phyloP scores from a whole-genome alignment of 1,140 invertebrate species.

The Sitodiplosis mosellana region DNA sequence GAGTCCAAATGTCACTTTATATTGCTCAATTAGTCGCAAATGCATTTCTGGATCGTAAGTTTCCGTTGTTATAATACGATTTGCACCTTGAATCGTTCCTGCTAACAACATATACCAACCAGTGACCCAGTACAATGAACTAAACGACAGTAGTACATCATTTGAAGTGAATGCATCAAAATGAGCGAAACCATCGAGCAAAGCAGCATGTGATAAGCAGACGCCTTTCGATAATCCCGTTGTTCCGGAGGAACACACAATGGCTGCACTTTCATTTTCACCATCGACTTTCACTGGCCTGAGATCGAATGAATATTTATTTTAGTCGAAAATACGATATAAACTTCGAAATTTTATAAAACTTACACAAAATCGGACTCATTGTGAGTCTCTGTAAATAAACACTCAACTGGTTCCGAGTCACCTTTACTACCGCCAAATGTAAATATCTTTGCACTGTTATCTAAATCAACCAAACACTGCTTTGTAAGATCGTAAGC shows the following conservation, averaged over 20 bases:
- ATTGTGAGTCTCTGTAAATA: conserved; percentile 15
- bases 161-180: not conserved
- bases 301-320: conserved; percentile 6
- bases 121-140: not conserved
- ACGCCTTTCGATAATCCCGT: conserved; percentile 52
- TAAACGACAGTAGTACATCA: not conserved
- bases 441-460: conserved; percentile 13
- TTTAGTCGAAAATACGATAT: not conserved
- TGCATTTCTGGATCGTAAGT: not conserved
- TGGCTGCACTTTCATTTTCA: conserved; percentile 18
- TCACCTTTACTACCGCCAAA: conserved; percentile 13
- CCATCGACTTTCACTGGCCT: conserved; percentile 9
- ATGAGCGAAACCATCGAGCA: not conserved
- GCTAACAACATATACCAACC: not conserved
- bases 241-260: conserved; percentile 46
- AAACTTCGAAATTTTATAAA: not conserved
- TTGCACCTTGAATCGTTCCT: not conserved
- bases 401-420: conserved; percentile 13
- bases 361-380: conserved; percentile 18
- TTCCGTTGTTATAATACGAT: not conserved
- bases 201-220: not conserved
- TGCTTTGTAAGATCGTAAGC: conserved; percentile 12
- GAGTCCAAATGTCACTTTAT: conserved; percentile 1
- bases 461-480: conserved; percentile 11
- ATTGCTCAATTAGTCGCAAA: not conserved